Evolutionary conservation across 2,888 invertebrate genomes (phyloP), one percentile per base, ranked within the genome.

Genomic region (Spatulosminthurus flaviceps): DNA sequence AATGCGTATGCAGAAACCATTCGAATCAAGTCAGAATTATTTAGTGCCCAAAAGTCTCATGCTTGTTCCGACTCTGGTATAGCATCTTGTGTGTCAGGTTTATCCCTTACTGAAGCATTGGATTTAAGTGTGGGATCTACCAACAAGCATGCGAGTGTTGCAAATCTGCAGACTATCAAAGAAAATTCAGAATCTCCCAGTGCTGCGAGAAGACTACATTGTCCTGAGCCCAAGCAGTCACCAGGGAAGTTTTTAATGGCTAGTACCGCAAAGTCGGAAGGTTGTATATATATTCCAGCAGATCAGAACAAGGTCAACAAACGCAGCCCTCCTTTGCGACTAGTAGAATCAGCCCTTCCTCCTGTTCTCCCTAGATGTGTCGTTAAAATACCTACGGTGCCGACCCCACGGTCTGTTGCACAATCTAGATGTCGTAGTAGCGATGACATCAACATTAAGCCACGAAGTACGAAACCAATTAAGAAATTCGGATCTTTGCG

Each of bases 271-370:
- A 64, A 64, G n/a, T 64, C 64, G 9, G 64, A 64, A 64, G 64
- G 64, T 1, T 64, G 64, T 29, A 26, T 26, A 60, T 28, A 51
- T 26, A 60, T 42, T 51, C 28, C 26, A 7, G 26, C 21, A 9
- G 28, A 60, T 51, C 19, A 9, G 7, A 9, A 16, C 29, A 34
- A 24, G 26, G 9, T 28, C 5, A 26, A 61, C 5, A 60, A 34
- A 21, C 74, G 61, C 21, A 74, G 74, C 29, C 74, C 74, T 24
- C 74, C 74, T 61, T 21, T 74, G 7, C 5, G 51, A 51, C n/a
- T 28, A 24, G 60, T 61, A 13, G 51, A 60, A 16, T 28, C 51
- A 9, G 9, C 29, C 7, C 26, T 60, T 9, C 22, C 61, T n/a
- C 51, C 64, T 19, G 4, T 34, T 29, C 34, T 61, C 7, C 1